Conservation (phyloP, 2,797 vertebrate genomes). For the Oreortyx pictus region DNA sequence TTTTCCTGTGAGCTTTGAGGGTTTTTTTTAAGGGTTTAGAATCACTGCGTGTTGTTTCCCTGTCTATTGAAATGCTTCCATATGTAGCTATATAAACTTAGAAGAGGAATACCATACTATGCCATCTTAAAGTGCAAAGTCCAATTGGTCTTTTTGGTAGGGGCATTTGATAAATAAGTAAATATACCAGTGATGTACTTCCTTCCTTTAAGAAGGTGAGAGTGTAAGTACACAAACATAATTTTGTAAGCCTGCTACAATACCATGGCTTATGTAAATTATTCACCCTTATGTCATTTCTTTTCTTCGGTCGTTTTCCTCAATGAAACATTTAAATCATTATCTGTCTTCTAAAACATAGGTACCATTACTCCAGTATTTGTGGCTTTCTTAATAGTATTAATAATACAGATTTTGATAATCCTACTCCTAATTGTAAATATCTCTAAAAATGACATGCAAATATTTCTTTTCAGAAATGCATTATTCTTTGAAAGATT, state of each 20-base stretch:
- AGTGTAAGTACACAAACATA: background rate
- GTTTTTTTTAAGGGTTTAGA: background rate
- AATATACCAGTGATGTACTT: background rate
- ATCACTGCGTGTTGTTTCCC: background rate
- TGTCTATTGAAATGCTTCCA: background rate
- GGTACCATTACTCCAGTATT: background rate
- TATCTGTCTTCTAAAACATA: background rate
- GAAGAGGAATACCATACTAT: background rate
- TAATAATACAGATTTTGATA: constrained; percentile 33
- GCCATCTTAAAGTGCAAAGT: constrained; percentile 1
- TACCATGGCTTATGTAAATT: constrained; percentile 13
- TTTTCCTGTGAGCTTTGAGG: background rate
- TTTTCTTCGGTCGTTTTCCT: background rate
- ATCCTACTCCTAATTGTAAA: constrained; percentile 48
- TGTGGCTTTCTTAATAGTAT: constrained; percentile 56
- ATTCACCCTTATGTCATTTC: background rate
- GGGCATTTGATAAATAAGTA: background rate
- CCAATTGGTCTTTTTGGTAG: background rate
- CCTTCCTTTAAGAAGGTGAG: background rate
- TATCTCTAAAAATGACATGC: constrained; percentile 30
- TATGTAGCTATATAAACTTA: constrained; percentile 7
- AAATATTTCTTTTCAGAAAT: constrained; percentile 63
- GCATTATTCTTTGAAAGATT: constrained; percentile 73
- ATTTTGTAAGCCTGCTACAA: background rate
- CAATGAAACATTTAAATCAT: constrained; percentile 11